Conservation (phyloP, 2,113 vertebrate species). For the Dicrurus megarhynchus region DNA sequence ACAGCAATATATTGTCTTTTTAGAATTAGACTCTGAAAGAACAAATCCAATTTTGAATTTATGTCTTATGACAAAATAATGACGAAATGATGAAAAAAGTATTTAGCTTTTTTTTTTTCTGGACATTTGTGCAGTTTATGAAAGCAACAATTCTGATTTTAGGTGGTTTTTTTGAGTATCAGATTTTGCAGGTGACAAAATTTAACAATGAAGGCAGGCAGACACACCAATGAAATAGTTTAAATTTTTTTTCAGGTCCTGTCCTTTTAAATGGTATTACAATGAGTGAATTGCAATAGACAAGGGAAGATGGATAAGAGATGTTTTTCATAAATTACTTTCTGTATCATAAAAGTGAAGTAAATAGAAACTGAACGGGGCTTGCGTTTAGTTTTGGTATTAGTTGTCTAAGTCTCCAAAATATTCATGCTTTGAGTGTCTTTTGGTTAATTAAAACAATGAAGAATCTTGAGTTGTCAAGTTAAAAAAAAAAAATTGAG, state of each 20-base stretch:
- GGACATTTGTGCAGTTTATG: not conserved
- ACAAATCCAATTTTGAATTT: not conserved
- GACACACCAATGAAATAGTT: not conserved
- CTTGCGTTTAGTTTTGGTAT: not conserved
- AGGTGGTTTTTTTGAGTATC: not conserved
- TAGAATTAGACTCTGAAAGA: not conserved
- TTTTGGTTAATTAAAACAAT: not conserved
- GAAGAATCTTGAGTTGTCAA: not conserved
- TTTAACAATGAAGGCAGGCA: not conserved
- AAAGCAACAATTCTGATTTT: not conserved
- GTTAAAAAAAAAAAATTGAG: not conserved
- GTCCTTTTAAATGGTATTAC: not conserved
- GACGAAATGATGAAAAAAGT: not conserved
- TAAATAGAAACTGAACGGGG: not conserved
- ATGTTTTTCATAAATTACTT: not conserved
- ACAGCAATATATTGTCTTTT: not conserved
- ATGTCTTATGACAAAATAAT: too few relatives aligned
- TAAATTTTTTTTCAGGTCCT: not conserved
- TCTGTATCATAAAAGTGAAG: not conserved
- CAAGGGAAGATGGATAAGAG: not conserved
- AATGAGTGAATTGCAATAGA: accelerated
- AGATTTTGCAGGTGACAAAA: not conserved
- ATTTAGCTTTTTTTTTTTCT: not conserved
- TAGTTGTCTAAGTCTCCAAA: accelerated
- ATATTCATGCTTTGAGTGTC: not conserved